Evolutionary conservation across 1,140 invertebrate species (phyloP), one percentile per base, ranked within the genome.

Genomic region (Leptoteleia sp.): DNA sequence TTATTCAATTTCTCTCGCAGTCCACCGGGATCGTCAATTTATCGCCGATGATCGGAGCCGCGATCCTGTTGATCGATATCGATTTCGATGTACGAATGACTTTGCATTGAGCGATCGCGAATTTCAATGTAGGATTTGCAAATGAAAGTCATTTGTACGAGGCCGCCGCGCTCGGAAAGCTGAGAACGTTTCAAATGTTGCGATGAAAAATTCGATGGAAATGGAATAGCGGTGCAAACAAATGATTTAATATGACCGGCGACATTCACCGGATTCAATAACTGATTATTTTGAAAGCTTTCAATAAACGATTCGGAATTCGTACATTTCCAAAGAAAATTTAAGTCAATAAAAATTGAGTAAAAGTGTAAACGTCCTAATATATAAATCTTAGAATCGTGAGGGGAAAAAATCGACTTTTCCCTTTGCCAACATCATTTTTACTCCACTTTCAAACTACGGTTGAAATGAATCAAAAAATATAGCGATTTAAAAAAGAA

Each of bases 1-100:
- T 84, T 84, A 84, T 84, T 86, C 84, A 85, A 83, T 85, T 85
- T 85, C 85, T 82, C 84, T 79, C 61, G 7, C 57, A 57, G 42
- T 47, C 71, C 54, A 70, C 71, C 48, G 65, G 38, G 59, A 76
- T 55, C 61, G 57, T 40, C 65, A 79, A 84, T 81, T 83, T 82
- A 83, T 78, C 52, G 55, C 62, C 75, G 37, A 54, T 40, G 54
- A 75, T 65, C 52, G 43, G 29, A 40, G 37, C 22, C 8, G 27
- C 52, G 78, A 78, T 67, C 31, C 61, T 68, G 55, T 73, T 77
- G 68, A 79, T 79, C 75, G 71, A 76, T 78, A 79, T 70, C 62
- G 70, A 57, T 57, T 29, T 13, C 11, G 25, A 48, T 48, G 38
- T 8, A 45, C 42, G 6, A 15, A 70, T 68, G 52, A 55, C 42